phyloP scores from a whole-genome alignment of 1,140 invertebrate species.

The Trichomalopsis sarcophagae region DNA sequence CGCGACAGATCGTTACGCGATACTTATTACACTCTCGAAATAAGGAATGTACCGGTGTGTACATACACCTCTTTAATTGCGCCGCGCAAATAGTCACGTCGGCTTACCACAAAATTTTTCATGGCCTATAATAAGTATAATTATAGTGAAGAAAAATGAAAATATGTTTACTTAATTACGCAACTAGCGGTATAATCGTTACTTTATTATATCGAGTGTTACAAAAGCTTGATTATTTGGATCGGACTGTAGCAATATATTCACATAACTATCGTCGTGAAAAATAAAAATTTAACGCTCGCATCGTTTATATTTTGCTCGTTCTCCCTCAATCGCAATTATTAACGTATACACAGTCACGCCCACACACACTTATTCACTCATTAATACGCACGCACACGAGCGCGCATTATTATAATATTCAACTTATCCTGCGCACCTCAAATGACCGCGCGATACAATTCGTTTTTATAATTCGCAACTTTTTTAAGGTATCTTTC shows the following conservation, averaged over 20 bases:
- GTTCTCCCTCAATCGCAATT: constrained; percentile 42
- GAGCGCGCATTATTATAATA: constrained; percentile 38
- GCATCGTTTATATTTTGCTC: constrained; percentile 57
- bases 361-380: constrained; percentile 45
- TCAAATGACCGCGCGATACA: constrained; percentile 35
- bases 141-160: constrained; percentile 22
- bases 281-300: constrained; percentile 72
- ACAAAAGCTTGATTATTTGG: constrained; percentile 75
- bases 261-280: constrained; percentile 71
- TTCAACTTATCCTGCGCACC: constrained; percentile 33
- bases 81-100: neutral
- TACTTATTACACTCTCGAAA: neutral
- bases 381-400: constrained; percentile 32
- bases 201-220: constrained; percentile 72
- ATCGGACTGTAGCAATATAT: constrained; percentile 74
- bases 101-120: neutral
- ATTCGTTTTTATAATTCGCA: constrained; percentile 41
- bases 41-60: too few relatives aligned
- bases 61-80: neutral
- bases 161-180: constrained; percentile 61
- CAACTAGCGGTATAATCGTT: constrained; percentile 67
- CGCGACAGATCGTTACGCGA: neutral
- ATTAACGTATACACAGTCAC: constrained; percentile 49
- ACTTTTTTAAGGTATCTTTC: constrained; percentile 39
- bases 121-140: neutral